Evolutionary conservation across 2,888 invertebrate genomes (phyloP), one percentile per base, ranked within the genome.

Genomic region (Kuschelorhynchus macadamiae): DNA sequence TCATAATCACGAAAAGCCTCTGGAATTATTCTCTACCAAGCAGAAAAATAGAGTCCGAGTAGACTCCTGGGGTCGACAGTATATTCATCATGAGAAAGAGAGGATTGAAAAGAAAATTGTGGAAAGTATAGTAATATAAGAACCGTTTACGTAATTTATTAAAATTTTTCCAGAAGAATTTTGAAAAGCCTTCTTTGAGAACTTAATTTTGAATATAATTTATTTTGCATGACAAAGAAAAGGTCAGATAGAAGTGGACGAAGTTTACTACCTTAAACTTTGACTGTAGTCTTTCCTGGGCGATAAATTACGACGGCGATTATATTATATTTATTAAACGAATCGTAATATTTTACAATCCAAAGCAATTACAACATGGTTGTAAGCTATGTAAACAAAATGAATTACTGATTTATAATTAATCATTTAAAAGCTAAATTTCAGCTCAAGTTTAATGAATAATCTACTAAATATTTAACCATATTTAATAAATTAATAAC

Each of bases 1-100:
- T 74, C 74, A 75, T 74, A 75, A 76, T 77, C 78, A 78, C 78
- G 50, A 76, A 74, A 78, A 76, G 77, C 78, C 50, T 55, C 55
- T 11, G 21, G 36, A 59, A 59, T 59, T 47, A 41, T 60, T 50
- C 49, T 62, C 53, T 61, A 56, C 42, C 61, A 46, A 47, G 56
- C 67, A 44, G 49, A 66, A 59, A 67, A 67, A 67, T 67, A 67
- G 61, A 67, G 67, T 67, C 67, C 67, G 61, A 67, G 67, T 49
- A 62, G 42, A 67, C 61, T 61, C 67, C 61, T 67, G 67, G 55
- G 67, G 67, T 67, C 61, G 67, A 62, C 67, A 67, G 67, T 67
- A 63, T 62, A 67, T 67, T 63, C 59, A 67, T 67, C 67, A 67
- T 67, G 57, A 57, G 63, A 50, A 56, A 47, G 41, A 63, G 67